Percentiles rank a stretch among this genome's conserved stretches.
phyloP scores from a whole-genome alignment of 2,797 vertebrate genomes.

The Buphagus erythrorhynchus region DNA sequence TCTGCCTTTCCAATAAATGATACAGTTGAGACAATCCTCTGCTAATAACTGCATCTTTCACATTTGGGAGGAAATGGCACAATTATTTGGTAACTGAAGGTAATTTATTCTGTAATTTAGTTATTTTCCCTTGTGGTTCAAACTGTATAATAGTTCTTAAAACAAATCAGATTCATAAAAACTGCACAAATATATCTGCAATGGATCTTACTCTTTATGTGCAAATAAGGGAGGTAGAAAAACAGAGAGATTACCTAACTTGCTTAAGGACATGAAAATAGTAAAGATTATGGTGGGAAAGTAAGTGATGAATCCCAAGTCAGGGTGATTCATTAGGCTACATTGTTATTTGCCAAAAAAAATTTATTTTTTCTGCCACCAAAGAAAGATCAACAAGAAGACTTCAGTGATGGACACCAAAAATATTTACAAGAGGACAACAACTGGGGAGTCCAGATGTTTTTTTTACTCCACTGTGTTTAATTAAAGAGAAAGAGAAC shows the following conservation, averaged over 20 bases:
- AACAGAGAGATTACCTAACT: background rate
- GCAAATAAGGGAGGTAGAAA: background rate
- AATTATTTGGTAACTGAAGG: background rate
- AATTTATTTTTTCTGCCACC: background rate
- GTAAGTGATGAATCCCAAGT: background rate
- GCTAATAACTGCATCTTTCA: background rate
- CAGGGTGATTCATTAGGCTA: background rate
- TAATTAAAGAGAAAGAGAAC: background rate
- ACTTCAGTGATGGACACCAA: background rate
- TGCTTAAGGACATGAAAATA: background rate
- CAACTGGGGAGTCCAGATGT: background rate
- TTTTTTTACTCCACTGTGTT: background rate
- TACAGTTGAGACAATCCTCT: background rate
- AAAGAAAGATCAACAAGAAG: background rate
- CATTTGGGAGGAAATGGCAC: background rate
- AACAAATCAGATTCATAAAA: background rate
- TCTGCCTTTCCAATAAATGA: background rate
- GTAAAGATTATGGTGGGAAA: background rate
- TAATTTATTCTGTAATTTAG: background rate
- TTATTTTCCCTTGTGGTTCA: background rate
- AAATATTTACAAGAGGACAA: background rate
- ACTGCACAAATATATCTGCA: background rate
- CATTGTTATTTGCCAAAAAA: background rate
- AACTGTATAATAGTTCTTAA: background rate
- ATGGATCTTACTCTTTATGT: background rate